Evolutionary conservation across 1,140 invertebrate species (phyloP).

Genomic region (Apocrypta bakeri): DNA sequence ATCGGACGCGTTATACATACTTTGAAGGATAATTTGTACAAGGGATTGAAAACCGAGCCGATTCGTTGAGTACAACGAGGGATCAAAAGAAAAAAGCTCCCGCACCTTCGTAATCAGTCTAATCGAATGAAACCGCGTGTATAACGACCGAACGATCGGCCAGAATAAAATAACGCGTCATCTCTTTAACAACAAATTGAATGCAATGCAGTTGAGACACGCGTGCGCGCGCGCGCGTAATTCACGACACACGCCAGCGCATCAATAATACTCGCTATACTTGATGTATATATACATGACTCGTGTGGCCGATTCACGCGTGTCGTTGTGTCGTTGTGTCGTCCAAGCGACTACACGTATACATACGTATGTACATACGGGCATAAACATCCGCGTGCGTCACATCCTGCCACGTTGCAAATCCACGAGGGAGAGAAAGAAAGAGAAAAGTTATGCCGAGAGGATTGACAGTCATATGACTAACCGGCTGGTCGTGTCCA

Average conservation of each 20-base stretch:
- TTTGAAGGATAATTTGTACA: too few relatives aligned
- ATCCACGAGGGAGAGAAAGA: background rate
- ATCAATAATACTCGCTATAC: constrained; percentile 7
- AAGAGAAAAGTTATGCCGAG: too few relatives aligned
- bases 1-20: too few relatives aligned
- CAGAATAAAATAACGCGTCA: background rate
- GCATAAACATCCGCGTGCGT: constrained; percentile 7
- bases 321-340: background rate
- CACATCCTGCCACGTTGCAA: constrained; percentile 10
- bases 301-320: background rate
- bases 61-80: too few relatives aligned
- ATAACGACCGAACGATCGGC: background rate
- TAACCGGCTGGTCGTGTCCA: background rate
- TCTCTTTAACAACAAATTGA: constrained; percentile 21
- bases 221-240: background rate
- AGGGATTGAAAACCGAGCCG: too few relatives aligned
- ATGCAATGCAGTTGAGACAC: background rate
- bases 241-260: background rate
- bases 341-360: background rate
- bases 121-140: background rate
- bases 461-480: constrained; percentile 40
- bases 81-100: background rate
- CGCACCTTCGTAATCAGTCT: background rate
- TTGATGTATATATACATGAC: too few relatives aligned
- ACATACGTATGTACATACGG: background rate